Evolutionary conservation across 2,888 invertebrate genomes (phyloP), one percentile per base, ranked within the genome.

Genomic region (Caenorhabditis afra): DNA sequence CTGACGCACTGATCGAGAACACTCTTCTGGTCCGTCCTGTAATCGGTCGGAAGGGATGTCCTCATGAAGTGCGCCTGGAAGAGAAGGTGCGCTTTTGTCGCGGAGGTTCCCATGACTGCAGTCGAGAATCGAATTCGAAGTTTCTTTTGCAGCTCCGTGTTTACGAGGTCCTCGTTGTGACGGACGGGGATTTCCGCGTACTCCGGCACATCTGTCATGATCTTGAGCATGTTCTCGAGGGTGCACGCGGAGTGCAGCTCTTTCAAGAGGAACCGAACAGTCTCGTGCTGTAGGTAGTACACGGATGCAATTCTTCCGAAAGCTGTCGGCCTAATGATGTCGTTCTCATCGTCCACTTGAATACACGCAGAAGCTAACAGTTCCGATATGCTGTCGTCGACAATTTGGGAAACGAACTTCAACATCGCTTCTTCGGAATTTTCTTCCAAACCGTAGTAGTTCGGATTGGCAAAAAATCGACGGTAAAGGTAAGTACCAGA

Each of bases 401-500:
- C 94, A 57, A 97, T 91, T 47, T 93, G 92, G 0, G 95, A 95
- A 58, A 99, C 92, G 91, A 94, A 97, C 20, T 92, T 91, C 87
- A 92, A 92, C 80, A 93, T 87, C 16, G 86, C 87, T 45, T 90
- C 90, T 75, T 90, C 90, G 22, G 91, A 94, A 14, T 94, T 89
- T 37, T 93, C 93, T 52, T 94, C 94, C 76, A 97, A 91, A 77
- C 94, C 94, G 90, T 97, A 97, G 91, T 95, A 97, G 0, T 89
- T 91, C 0, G 98, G 98, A 93, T 98, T 98, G 89, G 95, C 94
- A 65, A 97, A 91, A 5, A 98, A 92, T 18, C 97, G 93, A 62
- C 97, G 93, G 92, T 97, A 99, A 92, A 98, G 96, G 90, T 96
- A 99, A 0, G 99, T 99, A 95, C 97, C 99, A 0, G 98, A 97